Evolutionary conservation across 2,113 vertebrate genomes (phyloP), one percentile per base, ranked within the genome.

Genomic region (Alces alces): DNA sequence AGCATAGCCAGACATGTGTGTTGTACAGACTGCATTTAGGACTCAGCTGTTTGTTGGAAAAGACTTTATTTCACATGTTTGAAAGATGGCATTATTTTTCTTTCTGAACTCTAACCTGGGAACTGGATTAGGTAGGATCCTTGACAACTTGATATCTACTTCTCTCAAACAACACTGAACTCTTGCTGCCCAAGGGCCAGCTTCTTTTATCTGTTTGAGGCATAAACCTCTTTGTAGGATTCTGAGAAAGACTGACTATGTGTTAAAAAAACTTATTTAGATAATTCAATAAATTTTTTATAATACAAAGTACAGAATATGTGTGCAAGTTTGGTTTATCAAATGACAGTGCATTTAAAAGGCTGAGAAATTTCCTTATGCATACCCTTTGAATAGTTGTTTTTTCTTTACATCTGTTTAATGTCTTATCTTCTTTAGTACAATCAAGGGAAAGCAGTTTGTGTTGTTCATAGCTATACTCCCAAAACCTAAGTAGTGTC

Each of bases 1-100:
- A 98, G 98, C 98, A n/a, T 70, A 98, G 12, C 80, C 97, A 80
- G 83, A 96, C 58, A 98, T 98, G 97, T 97, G 98, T 98, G 10
- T 98, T 98, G 98, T 98, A 98, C 98, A 98, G 90, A 93, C 47
- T 73, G 55, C 61, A 47, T 96, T 73, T 39, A 93, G 66, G 39
- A 73, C 60, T 83, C 94, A 16, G 4, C 30, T 95, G 57, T 95
- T 93, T 19, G 16, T 78, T 90, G 91, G 83, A 60, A 86, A 95
- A 87, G 17, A 84, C 4, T 79, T 45, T 86, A 55, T 89, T 97
- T 89, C 73, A 58, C 82, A 39, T 39, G 8, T 90, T 86, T 36
- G 8, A 43, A 52, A 58, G 33, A n/a, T 19, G 90, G 60, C 78
- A 60, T 89, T 96, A 39, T 88, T 47, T 97, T 61, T 96, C 87